A percentile compares a stretch with the other conserved stretches of the same genome.
These are phyloP conservation scores for Botia kubotai DNA, from an alignment of 2,797 vertebrate genomes.

Conservation along the genomic window DNA sequence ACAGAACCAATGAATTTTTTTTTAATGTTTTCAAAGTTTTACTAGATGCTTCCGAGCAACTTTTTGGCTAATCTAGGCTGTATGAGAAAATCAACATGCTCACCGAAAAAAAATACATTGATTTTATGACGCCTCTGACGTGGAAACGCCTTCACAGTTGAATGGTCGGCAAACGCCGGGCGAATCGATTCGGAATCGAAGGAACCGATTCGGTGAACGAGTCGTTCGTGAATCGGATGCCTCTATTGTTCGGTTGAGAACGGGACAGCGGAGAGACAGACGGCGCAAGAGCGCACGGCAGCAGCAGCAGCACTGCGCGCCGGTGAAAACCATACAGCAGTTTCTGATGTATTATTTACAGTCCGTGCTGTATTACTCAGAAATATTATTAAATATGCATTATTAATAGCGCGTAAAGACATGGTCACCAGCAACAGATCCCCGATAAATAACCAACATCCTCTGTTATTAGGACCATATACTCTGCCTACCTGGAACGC, in stretches of 20 bases:
- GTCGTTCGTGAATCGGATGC: slow-evolving; percentile 11
- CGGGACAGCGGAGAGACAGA: slow-evolving; percentile 29
- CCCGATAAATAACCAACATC: slow-evolving; percentile 36
- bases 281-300: slow-evolving; percentile 31
- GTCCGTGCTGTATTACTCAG: not conserved
- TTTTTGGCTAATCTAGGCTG: too few species aligned
- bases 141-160: too few species aligned
- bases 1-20: too few species aligned
- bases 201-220: not conserved
- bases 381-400: slow-evolving; percentile 25
- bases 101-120: too few species aligned
- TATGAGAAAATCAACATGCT: too few species aligned
- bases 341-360: not conserved
- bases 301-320: not conserved
- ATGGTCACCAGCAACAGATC: slow-evolving; percentile 53
- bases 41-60: too few species aligned
- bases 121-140: too few species aligned
- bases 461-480: too few species aligned
- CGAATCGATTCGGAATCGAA: not conserved
- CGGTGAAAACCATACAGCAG: too few species aligned
- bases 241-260: slow-evolving; percentile 38
- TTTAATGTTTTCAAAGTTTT: too few species aligned
- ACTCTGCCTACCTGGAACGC: too few species aligned
- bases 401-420: slow-evolving; percentile 41
- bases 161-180: not conserved